Percentiles rank a stretch among this genome's conserved stretches.
Conservation (phyloP, 2,888 invertebrate genomes). For the Lumbricus terrestris region DNA sequence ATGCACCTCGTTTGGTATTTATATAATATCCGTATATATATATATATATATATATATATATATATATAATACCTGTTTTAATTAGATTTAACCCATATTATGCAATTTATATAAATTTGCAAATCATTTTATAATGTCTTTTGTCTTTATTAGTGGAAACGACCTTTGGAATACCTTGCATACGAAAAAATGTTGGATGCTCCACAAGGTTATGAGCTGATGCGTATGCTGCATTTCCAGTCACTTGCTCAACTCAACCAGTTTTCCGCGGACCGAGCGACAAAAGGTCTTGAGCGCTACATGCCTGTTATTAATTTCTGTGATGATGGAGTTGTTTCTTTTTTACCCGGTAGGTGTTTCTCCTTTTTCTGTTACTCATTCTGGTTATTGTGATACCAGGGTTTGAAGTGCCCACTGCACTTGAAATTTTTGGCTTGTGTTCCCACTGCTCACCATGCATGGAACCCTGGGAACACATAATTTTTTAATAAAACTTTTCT, state of each 20-base stretch:
- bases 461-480: too few relatives aligned
- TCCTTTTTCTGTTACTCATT: background rate
- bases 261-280: background rate
- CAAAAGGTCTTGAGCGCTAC: constrained; percentile 6
- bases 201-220: background rate
- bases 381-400: background rate
- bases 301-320: background rate
- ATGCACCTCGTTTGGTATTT: too few relatives aligned
- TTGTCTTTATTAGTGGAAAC: constrained; percentile 7
- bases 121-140: background rate
- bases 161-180: background rate
- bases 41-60: too few relatives aligned
- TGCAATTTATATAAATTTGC: background rate
- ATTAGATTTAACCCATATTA: background rate
- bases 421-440: too few relatives aligned
- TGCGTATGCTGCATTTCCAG: background rate
- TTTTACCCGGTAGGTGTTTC: background rate
- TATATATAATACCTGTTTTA: background rate
- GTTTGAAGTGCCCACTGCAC: too few relatives aligned
- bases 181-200: background rate
- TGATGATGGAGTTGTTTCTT: background rate
- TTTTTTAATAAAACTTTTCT: too few relatives aligned
- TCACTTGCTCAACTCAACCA: background rate
- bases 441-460: too few relatives aligned
- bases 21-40: too few relatives aligned